These are phyloP conservation scores for Phania funesta DNA, from an alignment of 2,888 invertebrate genomes.

Conservation along the genomic window DNA sequence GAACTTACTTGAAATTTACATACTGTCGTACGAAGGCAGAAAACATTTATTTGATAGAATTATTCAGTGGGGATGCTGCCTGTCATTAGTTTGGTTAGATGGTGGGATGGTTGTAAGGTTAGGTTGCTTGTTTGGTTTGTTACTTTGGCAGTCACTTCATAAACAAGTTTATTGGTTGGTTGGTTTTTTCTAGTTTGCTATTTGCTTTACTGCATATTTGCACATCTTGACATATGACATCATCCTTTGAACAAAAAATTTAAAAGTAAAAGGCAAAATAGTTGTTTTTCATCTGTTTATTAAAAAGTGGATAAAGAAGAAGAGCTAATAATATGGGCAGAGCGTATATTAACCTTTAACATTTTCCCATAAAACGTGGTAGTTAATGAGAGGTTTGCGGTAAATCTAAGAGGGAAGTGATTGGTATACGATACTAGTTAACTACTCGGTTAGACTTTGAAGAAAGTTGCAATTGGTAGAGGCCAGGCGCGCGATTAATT, in stretches of 20 bases:
- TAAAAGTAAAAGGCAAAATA: background rate
- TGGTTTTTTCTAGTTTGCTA: background rate
- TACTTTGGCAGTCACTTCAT: background rate
- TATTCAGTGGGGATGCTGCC: conserved; percentile 11
- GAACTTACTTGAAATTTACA: background rate
- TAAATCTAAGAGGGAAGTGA: background rate
- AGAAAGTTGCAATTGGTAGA: too few relatives aligned
- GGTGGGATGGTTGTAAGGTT: background rate
- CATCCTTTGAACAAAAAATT: conserved; percentile 35
- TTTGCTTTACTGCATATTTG: conserved; percentile 20
- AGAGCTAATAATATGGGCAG: conserved; percentile 13
- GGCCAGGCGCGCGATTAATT: too few relatives aligned
- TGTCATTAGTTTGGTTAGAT: background rate
- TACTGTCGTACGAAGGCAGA: background rate
- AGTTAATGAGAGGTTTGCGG: background rate
- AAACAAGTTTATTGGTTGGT: conserved; percentile 27
- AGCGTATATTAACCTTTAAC: background rate
- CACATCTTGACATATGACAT: conserved; percentile 57
- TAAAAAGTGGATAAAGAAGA: conserved; percentile 9
- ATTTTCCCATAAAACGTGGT: background rate
- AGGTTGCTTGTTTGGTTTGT: background rate
- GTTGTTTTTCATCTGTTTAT: background rate
- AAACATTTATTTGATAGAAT: background rate
- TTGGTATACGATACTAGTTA: background rate
- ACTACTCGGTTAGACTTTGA: too few relatives aligned